A percentile compares a stretch with the other conserved stretches of the same genome.
phyloP scores from a whole-genome alignment of 2,888 invertebrate genomes.

The Apantesis nais region DNA sequence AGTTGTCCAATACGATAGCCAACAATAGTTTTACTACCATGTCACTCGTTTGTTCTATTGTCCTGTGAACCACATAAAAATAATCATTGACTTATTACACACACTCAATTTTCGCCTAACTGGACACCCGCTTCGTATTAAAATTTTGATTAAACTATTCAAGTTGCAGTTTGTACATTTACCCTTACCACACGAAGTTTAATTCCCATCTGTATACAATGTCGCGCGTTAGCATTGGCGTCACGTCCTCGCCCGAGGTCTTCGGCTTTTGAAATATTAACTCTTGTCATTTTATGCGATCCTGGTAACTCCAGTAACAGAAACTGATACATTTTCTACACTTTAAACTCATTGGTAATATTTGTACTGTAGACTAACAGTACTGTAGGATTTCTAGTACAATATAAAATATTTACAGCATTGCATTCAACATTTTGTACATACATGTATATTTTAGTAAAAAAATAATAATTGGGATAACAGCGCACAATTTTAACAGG shows the following conservation, averaged over 20 bases:
- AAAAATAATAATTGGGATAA: too few relatives aligned
- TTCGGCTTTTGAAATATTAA: constrained; percentile 52
- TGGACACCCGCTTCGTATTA: constrained; percentile 9
- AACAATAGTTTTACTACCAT: too few relatives aligned
- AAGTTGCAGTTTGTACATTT: constrained; percentile 26
- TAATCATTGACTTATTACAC: neutral
- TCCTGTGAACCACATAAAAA: neutral
- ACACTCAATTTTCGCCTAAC: neutral
- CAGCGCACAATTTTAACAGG: too few relatives aligned
- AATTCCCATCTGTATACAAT: constrained; percentile 39
- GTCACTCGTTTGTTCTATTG: too few relatives aligned
- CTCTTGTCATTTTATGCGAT: constrained; percentile 42
- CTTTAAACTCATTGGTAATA: constrained; percentile 4
- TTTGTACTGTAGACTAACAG: neutral
- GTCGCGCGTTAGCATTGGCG: constrained; percentile 34
- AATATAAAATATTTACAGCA: neutral
- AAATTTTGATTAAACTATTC: constrained; percentile 28
- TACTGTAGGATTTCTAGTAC: neutral
- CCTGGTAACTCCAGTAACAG: constrained; percentile 36
- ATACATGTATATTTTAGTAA: too few relatives aligned
- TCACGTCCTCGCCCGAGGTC: constrained; percentile 46
- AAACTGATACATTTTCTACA: constrained; percentile 34
- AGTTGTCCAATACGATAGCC: too few relatives aligned
- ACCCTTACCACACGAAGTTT: constrained; percentile 22
- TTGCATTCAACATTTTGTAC: too few relatives aligned